Evolutionary conservation across 2,113 vertebrate species (phyloP).

Genomic region (Gymnobelideus leadbeateri): DNA sequence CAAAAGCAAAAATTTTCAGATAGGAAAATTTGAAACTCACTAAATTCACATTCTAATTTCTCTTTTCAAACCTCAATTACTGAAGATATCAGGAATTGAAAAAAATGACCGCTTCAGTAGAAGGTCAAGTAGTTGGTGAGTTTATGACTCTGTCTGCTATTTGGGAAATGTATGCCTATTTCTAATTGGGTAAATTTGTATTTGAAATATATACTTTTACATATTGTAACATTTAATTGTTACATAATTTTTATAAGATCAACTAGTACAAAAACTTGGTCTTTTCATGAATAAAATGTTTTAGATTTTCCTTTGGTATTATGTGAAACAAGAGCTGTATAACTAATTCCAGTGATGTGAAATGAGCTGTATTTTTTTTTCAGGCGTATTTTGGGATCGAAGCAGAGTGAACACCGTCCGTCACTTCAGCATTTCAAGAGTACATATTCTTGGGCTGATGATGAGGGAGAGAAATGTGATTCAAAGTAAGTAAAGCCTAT

Average conservation of each 20-base stretch:
- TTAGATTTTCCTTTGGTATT: background rate
- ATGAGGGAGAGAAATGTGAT: slow-evolving; percentile 85
- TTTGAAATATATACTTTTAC: background rate
- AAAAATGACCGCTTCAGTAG: slow-evolving; percentile 79
- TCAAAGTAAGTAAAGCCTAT: slow-evolving; percentile 88
- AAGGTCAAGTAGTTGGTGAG: slow-evolving; percentile 87
- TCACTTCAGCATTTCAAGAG: slow-evolving; percentile 93
- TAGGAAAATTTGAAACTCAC: background rate
- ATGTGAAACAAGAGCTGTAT: background rate
- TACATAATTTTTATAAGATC: background rate
- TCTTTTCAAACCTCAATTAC: slow-evolving; percentile 57
- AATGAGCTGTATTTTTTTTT: slow-evolving; percentile 19
- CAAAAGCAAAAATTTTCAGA: slow-evolving; percentile 31
- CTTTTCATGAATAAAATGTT: background rate
- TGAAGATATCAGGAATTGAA: slow-evolving; percentile 74
- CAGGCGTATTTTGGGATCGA: slow-evolving; percentile 84
- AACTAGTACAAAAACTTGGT: background rate
- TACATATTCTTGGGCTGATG: slow-evolving; percentile 91
- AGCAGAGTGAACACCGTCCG: slow-evolving; percentile 87
- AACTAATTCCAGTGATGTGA: background rate
- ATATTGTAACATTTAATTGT: background rate
- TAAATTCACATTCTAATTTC: slow-evolving; percentile 20
- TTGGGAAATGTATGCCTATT: background rate
- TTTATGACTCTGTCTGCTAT: slow-evolving; percentile 60
- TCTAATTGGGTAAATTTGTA: background rate